Evolutionary conservation across 2,797 vertebrate genomes (phyloP).

Genomic region (Columba guinea): DNA sequence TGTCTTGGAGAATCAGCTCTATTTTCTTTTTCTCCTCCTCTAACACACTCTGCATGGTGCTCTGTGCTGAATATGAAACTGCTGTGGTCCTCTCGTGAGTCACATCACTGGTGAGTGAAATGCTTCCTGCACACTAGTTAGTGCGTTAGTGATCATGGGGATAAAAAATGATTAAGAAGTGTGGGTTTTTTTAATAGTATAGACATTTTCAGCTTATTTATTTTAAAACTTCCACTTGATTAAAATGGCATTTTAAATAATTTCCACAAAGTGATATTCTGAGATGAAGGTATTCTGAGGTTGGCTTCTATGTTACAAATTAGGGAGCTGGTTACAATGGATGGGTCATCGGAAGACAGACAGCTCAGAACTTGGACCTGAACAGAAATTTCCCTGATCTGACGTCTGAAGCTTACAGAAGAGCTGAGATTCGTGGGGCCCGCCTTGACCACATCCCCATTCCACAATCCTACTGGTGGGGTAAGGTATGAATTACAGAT

Average conservation of each 20-base stretch:
- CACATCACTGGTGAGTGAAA: conserved; percentile 32
- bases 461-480: conserved; percentile 92
- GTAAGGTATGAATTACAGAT: conserved; percentile 84
- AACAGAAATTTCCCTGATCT: conserved; percentile 98
- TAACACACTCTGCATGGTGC: conserved; percentile 24
- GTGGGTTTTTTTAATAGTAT: background rate
- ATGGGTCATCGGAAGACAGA: conserved; percentile 91
- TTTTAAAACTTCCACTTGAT: background rate
- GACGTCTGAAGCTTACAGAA: conserved; percentile 88
- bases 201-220: background rate
- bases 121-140: background rate
- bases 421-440: conserved; percentile 80
- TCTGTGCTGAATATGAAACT: conserved; percentile 2
- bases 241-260: background rate
- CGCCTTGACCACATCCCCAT: conserved; percentile 91
- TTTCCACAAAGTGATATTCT: background rate
- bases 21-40: background rate
- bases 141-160: background rate
- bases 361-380: conserved; percentile 92
- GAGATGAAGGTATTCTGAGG: background rate
- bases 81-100: conserved; percentile 36
- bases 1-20: background rate
- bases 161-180: background rate
- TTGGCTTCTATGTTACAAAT: background rate
- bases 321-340: conserved; percentile 92